Evolutionary conservation across 2,797 vertebrate genomes (phyloP).

Genomic region (Hephaestus fuliginosus): DNA sequence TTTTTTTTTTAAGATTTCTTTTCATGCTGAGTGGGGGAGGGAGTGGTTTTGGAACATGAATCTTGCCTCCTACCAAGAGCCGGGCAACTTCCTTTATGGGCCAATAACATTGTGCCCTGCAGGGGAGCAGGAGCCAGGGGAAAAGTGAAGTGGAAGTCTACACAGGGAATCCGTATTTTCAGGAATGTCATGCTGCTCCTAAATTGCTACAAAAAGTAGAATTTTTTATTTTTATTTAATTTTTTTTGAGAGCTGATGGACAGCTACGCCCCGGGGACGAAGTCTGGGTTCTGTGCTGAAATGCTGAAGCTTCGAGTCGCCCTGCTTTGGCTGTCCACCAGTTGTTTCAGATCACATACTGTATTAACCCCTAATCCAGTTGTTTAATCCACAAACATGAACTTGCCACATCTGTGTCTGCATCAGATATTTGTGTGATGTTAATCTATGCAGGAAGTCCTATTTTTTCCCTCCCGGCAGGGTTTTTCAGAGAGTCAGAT

Average conservation of each 20-base stretch:
- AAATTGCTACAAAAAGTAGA: conserved; percentile 50
- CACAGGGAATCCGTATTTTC: conserved; percentile 32
- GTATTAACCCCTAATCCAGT: conserved; percentile 10
- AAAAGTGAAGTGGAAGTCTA: conserved; percentile 56
- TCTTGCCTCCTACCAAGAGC: conserved; percentile 56
- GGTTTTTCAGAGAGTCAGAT: background rate
- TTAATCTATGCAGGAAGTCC: conserved; percentile 2
- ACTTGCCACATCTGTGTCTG: conserved; percentile 1
- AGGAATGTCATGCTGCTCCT: conserved; percentile 55
- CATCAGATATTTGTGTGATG: background rate
- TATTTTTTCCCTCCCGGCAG: too few species aligned
- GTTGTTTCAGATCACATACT: conserved; percentile 11
- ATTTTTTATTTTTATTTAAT: background rate
- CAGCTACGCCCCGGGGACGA: conserved; percentile 21
- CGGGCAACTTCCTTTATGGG: conserved; percentile 66
- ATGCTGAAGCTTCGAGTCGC: background rate
- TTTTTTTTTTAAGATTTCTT: conserved; percentile 14
- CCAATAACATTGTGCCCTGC: conserved; percentile 70
- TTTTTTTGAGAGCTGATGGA: conserved; percentile 10
- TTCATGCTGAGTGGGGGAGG: conserved; percentile 31
- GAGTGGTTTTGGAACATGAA: conserved; percentile 52
- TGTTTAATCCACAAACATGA: conserved; percentile 22
- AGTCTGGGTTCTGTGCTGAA: conserved; percentile 28
- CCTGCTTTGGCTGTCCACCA: background rate
- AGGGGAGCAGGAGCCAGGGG: conserved; percentile 56